Percentiles rank a stretch among this genome's conserved stretches.
phyloP scores from a whole-genome alignment of 1,140 invertebrate species.

The Neodiprion pinetum region DNA sequence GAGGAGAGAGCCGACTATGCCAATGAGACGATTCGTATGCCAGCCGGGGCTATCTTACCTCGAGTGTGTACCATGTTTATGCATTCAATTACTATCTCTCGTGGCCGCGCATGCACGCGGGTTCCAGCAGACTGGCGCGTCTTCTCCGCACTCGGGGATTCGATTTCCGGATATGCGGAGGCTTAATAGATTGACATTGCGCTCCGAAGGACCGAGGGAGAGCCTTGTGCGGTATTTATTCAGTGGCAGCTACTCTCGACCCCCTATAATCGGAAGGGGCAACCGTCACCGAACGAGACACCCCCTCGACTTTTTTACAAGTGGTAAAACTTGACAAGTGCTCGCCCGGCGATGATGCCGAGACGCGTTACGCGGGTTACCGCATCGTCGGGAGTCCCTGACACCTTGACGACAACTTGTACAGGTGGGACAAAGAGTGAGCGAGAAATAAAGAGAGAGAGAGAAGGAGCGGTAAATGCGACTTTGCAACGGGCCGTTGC shows the following conservation, averaged over 20 bases:
- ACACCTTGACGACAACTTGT: background rate
- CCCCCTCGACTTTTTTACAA: too few species aligned
- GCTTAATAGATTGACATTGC: background rate
- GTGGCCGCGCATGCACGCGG: too few species aligned
- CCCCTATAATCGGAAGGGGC: too few species aligned
- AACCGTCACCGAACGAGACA: too few species aligned
- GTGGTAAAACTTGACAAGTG: too few species aligned
- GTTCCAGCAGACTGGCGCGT: too few species aligned
- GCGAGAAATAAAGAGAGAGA: conserved; percentile 7
- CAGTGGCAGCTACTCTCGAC: too few species aligned
- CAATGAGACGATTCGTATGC: conserved; percentile 12
- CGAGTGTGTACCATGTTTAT: conserved; percentile 3
- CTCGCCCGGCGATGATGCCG: too few species aligned
- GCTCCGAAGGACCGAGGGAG: too few species aligned
- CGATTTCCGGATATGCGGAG: background rate
- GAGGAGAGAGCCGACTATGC: background rate
- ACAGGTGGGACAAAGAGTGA: conserved; percentile 13
- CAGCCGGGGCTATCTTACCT: background rate
- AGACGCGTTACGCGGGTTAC: too few species aligned
- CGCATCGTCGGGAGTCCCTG: background rate
- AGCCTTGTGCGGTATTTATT: too few species aligned
- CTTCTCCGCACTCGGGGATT: background rate
- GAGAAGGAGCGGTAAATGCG: conserved; percentile 22
- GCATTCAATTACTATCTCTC: background rate
- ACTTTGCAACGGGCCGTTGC: too few species aligned